A percentile compares a stretch with the other conserved stretches of the same genome.
phyloP scores from a whole-genome alignment of 2,113 vertebrate genomes.

The Agapornis roseicollis region DNA sequence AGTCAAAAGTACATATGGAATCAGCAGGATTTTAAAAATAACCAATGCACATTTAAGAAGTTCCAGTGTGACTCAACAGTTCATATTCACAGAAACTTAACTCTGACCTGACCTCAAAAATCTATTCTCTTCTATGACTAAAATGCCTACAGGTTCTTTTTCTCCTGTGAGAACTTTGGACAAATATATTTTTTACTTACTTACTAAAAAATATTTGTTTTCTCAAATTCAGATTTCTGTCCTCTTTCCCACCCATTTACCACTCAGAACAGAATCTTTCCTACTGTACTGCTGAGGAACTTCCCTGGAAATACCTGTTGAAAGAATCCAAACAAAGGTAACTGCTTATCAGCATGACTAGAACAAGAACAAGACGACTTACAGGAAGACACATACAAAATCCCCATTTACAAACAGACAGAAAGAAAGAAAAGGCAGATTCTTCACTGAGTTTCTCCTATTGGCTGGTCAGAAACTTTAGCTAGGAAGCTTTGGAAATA shows the following conservation, averaged over 20 bases:
- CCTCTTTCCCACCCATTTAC: neutral
- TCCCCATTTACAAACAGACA: neutral
- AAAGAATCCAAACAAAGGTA: neutral
- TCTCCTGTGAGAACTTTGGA: neutral
- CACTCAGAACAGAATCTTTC: neutral
- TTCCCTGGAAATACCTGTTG: neutral
- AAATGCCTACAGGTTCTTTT: neutral
- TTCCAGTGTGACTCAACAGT: neutral
- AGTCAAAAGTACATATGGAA: neutral
- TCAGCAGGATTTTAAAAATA: neutral
- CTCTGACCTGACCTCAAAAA: neutral
- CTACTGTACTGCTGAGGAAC: neutral
- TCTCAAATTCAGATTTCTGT: neutral
- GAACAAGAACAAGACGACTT: neutral
- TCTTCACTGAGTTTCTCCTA: neutral
- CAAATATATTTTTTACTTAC: neutral
- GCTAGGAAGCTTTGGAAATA: neutral
- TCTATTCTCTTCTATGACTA: neutral
- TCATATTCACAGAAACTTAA: neutral
- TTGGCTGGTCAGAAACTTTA: neutral
- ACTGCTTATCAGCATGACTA: neutral
- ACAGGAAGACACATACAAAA: neutral
- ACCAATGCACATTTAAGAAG: neutral
- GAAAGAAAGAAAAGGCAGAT: neutral
- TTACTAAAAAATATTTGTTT: neutral